Conservation (phyloP, 2,888 invertebrate species). For the Furcula furcula region DNA sequence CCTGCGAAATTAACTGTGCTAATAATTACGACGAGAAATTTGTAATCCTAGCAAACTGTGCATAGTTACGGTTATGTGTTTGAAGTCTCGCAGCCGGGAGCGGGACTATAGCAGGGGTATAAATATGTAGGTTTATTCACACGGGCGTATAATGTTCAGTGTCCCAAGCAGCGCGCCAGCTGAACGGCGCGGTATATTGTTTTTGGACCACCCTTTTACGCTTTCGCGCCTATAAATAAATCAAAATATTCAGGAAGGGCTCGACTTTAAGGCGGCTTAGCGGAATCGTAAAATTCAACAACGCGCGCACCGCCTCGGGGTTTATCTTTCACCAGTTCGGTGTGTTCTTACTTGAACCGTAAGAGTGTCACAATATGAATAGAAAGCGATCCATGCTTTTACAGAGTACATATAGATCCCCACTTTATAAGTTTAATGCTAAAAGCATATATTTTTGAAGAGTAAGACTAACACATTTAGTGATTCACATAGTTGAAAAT, state of each 20-base stretch:
- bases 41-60: slow-evolving; percentile 11
- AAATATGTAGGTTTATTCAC: slow-evolving; percentile 47
- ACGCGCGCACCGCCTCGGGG: slow-evolving; percentile 68
- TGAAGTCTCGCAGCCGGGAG: slow-evolving; percentile 18
- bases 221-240: slow-evolving; percentile 79
- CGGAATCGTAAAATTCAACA: slow-evolving; percentile 81
- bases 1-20: slow-evolving; percentile 41
- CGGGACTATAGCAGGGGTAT: slow-evolving; percentile 26
- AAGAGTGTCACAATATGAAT: slow-evolving; percentile 77
- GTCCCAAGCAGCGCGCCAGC: slow-evolving; percentile 49
- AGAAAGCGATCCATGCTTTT: slow-evolving; percentile 71
- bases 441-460: slow-evolving; percentile 68
- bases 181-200: slow-evolving; percentile 72
- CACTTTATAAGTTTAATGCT: slow-evolving; percentile 68
- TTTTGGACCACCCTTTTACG: slow-evolving; percentile 77
- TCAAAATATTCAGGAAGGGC: slow-evolving; percentile 82
- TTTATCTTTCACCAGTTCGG: slow-evolving; percentile 73
- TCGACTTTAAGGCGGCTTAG: slow-evolving; percentile 80
- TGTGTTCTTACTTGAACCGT: slow-evolving; percentile 76
- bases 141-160: slow-evolving; percentile 60
- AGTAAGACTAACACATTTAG: too few relatives aligned
- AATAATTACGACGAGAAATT: slow-evolving; percentile 44
- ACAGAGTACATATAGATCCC: slow-evolving; percentile 64
- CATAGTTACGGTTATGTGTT: slow-evolving; percentile 23
- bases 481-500: too few relatives aligned